Evolutionary conservation across 2,888 invertebrate genomes (phyloP).

Genomic region (Antheraea assamensis): DNA sequence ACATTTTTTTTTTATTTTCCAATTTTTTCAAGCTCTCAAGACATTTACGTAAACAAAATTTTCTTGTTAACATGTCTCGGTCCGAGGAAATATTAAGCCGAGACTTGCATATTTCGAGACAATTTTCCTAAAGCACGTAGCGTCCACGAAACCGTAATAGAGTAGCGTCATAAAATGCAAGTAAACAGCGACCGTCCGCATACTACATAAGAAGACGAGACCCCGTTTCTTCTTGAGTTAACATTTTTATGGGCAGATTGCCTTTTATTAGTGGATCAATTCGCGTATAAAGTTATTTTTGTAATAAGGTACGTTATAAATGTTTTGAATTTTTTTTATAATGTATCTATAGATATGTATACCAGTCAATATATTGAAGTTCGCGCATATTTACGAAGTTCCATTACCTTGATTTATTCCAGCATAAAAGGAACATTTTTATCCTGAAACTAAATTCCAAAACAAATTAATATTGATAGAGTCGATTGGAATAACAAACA

Average conservation of each 20-base stretch:
- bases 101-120: conserved; percentile 9
- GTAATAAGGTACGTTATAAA: not conserved
- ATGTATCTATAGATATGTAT: too few relatives aligned
- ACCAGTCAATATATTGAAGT: too few relatives aligned
- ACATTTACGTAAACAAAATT: not conserved
- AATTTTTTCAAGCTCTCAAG: not conserved
- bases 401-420: too few relatives aligned
- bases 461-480: too few relatives aligned
- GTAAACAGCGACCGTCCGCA: not conserved
- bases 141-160: conserved; percentile 8
- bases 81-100: conserved; percentile 10
- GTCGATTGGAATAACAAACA: too few relatives aligned
- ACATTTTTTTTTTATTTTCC: not conserved
- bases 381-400: too few relatives aligned
- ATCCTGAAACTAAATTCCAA: too few relatives aligned
- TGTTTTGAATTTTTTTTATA: too few relatives aligned
- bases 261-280: not conserved
- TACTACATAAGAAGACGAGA: not conserved
- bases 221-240: not conserved
- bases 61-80: not conserved
- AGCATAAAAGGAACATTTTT: too few relatives aligned
- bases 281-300: not conserved
- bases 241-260: not conserved
- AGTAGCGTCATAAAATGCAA: conserved; percentile 10
- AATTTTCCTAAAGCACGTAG: conserved; percentile 11